A percentile compares a stretch with the other conserved stretches of the same genome.
phyloP scores from a whole-genome alignment of 1,140 invertebrate species.

The Trichomalopsis sarcophagae region DNA sequence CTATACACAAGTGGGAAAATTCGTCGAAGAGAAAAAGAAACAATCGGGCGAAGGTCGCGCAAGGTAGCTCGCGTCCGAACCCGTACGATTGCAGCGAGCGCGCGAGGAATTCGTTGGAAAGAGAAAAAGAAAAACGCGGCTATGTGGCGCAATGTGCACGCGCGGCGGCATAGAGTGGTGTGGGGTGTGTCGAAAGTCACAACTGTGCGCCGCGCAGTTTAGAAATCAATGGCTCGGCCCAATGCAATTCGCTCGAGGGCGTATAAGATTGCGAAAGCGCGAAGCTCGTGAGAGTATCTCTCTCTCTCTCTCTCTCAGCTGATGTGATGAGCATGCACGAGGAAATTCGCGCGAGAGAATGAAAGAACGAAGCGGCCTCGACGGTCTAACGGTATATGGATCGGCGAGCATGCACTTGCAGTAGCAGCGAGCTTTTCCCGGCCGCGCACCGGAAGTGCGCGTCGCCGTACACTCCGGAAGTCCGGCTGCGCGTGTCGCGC shows the following conservation, averaged over 20 bases:
- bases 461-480: not conserved
- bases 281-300: too few species aligned
- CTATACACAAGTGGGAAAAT: not conserved
- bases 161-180: too few species aligned
- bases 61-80: not conserved
- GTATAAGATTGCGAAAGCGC: not conserved
- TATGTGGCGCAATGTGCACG: not conserved
- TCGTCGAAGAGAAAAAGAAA: not conserved
- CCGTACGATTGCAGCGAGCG: not conserved
- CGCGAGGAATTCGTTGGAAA: not conserved
- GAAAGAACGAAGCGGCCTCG: not conserved
- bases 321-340: not conserved
- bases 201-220: conserved; percentile 22
- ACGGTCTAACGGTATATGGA: not conserved
- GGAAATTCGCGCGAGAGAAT: not conserved
- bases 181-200: conserved; percentile 33
- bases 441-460: not conserved
- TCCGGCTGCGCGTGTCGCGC: not conserved
- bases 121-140: not conserved
- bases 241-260: conserved; percentile 40
- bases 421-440: not conserved
- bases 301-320: not conserved
- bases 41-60: not conserved
- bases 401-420: not conserved
- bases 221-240: conserved; percentile 42